Percentiles rank a stretch among this genome's conserved stretches.
These are phyloP conservation scores for Pristiophorus japonicus DNA, from an alignment of 2,113 vertebrate genomes.

Conservation along the genomic window DNA sequence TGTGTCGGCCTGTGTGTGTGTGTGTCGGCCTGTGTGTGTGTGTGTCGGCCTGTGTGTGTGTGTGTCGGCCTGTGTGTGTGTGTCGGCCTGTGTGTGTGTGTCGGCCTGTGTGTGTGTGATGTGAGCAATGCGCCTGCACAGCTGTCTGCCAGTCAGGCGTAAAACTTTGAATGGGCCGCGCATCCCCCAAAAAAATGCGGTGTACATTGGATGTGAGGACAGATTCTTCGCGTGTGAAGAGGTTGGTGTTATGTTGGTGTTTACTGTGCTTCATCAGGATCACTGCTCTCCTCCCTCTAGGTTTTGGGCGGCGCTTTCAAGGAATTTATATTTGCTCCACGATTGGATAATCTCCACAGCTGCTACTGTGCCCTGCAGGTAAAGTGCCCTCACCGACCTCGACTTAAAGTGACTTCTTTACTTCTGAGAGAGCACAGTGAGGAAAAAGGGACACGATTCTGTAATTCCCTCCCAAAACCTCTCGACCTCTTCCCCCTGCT, in stretches of 20 bases:
- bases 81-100: no score
- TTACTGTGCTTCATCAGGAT: not conserved
- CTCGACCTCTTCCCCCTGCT: no score
- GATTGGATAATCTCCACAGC: slow-evolving; percentile 95
- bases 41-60: no score
- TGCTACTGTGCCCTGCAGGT: slow-evolving; percentile 95
- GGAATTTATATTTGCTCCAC: slow-evolving; percentile 90
- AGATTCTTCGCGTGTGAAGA: not conserved
- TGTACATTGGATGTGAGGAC: not conserved
- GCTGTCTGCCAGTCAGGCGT: no score
- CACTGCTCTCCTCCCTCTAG: slow-evolving; percentile 49
- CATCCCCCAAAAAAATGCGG: no score
- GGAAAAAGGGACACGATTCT: not conserved
- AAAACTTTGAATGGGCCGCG: no score
- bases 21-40: no score
- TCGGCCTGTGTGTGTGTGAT: no score
- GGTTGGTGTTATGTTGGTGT: not conserved
- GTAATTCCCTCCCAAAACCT: not conserved
- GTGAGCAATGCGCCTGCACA: no score
- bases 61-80: no score
- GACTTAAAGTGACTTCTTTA: not conserved
- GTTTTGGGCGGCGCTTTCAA: slow-evolving; percentile 78
- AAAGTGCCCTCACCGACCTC: not conserved
- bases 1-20: no score
- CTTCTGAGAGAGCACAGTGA: not conserved